phyloP scores from a whole-genome alignment of 2,888 invertebrate species.

The Hesperia comma region DNA sequence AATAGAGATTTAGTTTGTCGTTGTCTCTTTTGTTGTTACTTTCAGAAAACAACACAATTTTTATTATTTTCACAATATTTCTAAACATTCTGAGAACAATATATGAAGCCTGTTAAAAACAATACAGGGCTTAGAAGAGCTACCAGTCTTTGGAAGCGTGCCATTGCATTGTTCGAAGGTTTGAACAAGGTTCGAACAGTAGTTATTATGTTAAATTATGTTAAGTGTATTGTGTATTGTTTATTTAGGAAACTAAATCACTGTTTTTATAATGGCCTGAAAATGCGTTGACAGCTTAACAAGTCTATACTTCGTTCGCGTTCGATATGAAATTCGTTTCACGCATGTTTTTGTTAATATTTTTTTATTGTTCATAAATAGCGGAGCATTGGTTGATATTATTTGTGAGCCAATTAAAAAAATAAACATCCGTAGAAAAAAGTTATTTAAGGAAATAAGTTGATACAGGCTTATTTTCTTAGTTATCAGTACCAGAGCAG shows the following conservation, averaged over 20 bases:
- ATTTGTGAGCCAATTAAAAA: neutral
- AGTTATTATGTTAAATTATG: slow-evolving; percentile 60
- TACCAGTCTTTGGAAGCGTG: slow-evolving; percentile 48
- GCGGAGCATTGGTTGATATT: too few species aligned
- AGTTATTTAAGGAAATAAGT: neutral
- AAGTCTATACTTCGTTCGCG: too few species aligned
- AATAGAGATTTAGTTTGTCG: slow-evolving; percentile 10
- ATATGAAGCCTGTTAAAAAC: slow-evolving; percentile 52
- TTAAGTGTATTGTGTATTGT: slow-evolving; percentile 53
- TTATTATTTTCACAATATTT: slow-evolving; percentile 5
- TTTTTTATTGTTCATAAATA: too few species aligned
- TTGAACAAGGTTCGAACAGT: slow-evolving; percentile 61
- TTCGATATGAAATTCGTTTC: too few species aligned
- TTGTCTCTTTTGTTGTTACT: slow-evolving; percentile 14
- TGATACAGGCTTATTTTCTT: too few species aligned
- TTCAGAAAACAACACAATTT: neutral
- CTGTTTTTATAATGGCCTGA: neutral
- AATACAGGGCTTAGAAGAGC: slow-evolving; percentile 47
- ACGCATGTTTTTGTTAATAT: too few species aligned
- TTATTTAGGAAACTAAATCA: slow-evolving; percentile 36
- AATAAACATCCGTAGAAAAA: too few species aligned
- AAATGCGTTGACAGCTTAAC: neutral
- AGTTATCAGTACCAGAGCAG: too few species aligned
- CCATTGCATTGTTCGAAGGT: slow-evolving; percentile 45
- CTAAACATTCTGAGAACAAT: slow-evolving; percentile 52